Evolutionary conservation across 2,113 vertebrate genomes (phyloP).

Genomic region (Anoura caudifer): DNA sequence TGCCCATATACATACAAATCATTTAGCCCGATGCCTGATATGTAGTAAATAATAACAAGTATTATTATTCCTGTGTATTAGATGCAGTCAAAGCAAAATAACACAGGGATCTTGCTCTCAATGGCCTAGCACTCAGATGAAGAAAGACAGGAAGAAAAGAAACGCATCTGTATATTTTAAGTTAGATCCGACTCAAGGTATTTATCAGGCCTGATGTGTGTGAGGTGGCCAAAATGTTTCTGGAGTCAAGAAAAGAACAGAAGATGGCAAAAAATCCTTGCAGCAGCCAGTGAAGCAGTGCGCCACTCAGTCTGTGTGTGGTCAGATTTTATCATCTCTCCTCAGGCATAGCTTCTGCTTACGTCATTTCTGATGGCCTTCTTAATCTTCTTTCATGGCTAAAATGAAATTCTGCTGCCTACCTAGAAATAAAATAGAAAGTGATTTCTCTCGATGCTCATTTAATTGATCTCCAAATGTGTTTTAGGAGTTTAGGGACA

Average conservation of each 20-base stretch:
- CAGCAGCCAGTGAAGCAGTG: background rate
- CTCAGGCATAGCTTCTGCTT: background rate
- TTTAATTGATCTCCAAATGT: background rate
- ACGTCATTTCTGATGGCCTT: background rate
- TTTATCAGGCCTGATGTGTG: background rate
- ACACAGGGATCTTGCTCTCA: background rate
- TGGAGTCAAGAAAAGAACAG: background rate
- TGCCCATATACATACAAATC: background rate
- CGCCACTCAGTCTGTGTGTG: accelerated
- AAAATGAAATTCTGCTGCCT: background rate
- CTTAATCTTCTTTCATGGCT: background rate
- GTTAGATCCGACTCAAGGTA: background rate
- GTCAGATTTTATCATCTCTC: background rate
- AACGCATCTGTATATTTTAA: background rate
- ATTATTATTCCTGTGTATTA: background rate
- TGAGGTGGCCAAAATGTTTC: background rate
- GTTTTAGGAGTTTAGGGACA: background rate
- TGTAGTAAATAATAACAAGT: background rate
- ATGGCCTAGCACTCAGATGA: background rate
- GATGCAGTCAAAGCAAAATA: background rate
- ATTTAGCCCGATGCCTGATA: background rate
- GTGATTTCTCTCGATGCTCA: background rate
- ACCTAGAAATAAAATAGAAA: background rate
- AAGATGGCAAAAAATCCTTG: background rate
- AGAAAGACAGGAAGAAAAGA: background rate